These are phyloP conservation scores for Opisthograptis luteolata DNA, from an alignment of 2,888 invertebrate species.

Conservation along the genomic window DNA sequence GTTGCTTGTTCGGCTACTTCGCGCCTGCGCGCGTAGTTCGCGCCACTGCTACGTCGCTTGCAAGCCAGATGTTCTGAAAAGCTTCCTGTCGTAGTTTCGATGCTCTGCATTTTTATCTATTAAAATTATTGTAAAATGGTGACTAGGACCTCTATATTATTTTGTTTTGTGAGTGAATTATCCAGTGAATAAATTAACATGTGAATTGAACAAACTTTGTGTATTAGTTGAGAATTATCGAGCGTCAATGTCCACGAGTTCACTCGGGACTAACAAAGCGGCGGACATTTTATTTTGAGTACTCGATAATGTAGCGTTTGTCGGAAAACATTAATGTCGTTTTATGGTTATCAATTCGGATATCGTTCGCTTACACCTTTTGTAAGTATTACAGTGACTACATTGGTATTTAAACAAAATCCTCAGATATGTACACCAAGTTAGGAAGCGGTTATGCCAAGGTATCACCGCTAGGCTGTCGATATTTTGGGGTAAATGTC, in stretches of 20 bases:
- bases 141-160: conserved; percentile 67
- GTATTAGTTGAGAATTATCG: conserved; percentile 70
- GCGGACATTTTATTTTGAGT: conserved; percentile 85
- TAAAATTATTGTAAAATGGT: conserved; percentile 75
- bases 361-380: conserved; percentile 82
- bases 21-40: conserved; percentile 84
- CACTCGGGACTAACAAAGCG: conserved; percentile 84
- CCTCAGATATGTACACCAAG: conserved; percentile 52
- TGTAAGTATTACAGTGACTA: conserved; percentile 72
- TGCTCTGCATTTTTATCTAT: conserved; percentile 70
- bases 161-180: conserved; percentile 70
- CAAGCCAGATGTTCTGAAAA: conserved; percentile 83
- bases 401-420: conserved; percentile 54
- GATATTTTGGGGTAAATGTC: conserved; percentile 73
- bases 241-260: conserved; percentile 84
- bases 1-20: conserved; percentile 74
- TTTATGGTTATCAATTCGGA: conserved; percentile 80
- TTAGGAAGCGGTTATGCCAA: conserved; percentile 65
- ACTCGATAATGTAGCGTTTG: conserved; percentile 84
- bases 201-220: conserved; percentile 70
- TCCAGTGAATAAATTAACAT: conserved; percentile 70
- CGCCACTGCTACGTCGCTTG: conserved; percentile 83
- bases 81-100: conserved; percentile 79
- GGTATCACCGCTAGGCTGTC: conserved; percentile 71
- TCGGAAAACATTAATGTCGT: conserved; percentile 82